Base-by-base conservation (phyloP, 2,888 invertebrate genomes). In the Zeuzera pyrina region DNA sequence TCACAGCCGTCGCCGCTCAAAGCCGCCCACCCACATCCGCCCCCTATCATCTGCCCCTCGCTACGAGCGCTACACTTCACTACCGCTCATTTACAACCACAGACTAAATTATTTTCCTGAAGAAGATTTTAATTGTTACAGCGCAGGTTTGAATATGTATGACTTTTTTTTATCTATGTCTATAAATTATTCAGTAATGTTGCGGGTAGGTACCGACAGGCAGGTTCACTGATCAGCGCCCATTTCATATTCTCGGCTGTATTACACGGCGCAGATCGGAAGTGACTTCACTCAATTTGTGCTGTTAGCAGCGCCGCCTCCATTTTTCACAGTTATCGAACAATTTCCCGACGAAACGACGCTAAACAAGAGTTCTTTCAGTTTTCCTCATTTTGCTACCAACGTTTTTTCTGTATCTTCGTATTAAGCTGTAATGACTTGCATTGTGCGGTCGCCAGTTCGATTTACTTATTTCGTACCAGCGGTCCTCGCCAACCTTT, bases 281-380 rank as follows among this genome's bases (percentile, higher is more conserved):
- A 52, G 57, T 44, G 34, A 53, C 57, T 68, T 65, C 74, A 77
- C 77, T 79, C 71, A 77, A 79, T 79, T 79, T 78, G 68, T 59
- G 51, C 60, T 44, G 71, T 76, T 76, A 77, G 60, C 62, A 51
- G 44, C 37, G 52, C 54, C 33, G 57, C 59, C 58, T 64, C 68
- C 47, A 74, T 77, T 74, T 73, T 77, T 74, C 76, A 72, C 78
- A 66, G 74, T 61, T 67, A 73, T 70, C 65, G 73, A 72, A 66
- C 73, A 71, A 66, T 67, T 57, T 52, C 35, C 49, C 39, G 42
- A 39, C 47, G 43, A 42, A 62, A 70, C 57, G 52, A 68, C 36
- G 57, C 45, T 74, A 74, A 78, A 57, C 65, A 58, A 77, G 73
- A 64, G 71, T 45, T 47, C 42, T 36, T 50, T 56, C 48, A 47